Conservation (phyloP, 1,140 invertebrate species). For the Sipha flava region DNA sequence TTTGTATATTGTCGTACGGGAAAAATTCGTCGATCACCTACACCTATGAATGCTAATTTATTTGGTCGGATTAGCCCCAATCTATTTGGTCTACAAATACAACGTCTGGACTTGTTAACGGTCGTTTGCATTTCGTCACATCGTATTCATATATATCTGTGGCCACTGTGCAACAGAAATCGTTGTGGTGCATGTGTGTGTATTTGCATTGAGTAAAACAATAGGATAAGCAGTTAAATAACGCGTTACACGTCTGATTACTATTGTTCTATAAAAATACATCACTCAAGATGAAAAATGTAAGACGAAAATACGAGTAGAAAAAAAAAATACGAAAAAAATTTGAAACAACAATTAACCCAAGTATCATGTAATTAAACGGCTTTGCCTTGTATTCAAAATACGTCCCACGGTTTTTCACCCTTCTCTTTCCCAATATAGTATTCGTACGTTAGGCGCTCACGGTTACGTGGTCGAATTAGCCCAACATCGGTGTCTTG, state of each 20-base stretch:
- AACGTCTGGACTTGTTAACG: neutral
- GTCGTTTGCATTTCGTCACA: neutral
- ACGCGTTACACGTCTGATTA: neutral
- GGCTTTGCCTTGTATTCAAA: neutral
- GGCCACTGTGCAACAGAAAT: neutral
- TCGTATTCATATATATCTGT: neutral
- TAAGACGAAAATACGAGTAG: neutral
- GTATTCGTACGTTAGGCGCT: too few relatives aligned
- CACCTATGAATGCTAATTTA: too few relatives aligned
- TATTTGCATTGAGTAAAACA: neutral
- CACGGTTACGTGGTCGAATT: neutral
- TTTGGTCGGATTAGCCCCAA: too few relatives aligned
- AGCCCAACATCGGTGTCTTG: too few relatives aligned
- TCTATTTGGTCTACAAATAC: neutral
- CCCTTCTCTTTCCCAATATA: neutral
- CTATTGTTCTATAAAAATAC: neutral
- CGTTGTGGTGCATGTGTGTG: neutral
- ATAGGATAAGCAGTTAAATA: neutral
- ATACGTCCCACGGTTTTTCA: neutral
- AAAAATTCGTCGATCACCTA: too few relatives aligned
- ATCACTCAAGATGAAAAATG: neutral
- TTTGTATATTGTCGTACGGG: too few relatives aligned
- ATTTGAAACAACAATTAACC: slow-evolving; percentile 7
- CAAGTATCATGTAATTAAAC: neutral
- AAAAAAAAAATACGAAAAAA: neutral